Evolutionary conservation across 2,888 invertebrate genomes (phyloP).

Genomic region (Chrysina gloriosa): DNA sequence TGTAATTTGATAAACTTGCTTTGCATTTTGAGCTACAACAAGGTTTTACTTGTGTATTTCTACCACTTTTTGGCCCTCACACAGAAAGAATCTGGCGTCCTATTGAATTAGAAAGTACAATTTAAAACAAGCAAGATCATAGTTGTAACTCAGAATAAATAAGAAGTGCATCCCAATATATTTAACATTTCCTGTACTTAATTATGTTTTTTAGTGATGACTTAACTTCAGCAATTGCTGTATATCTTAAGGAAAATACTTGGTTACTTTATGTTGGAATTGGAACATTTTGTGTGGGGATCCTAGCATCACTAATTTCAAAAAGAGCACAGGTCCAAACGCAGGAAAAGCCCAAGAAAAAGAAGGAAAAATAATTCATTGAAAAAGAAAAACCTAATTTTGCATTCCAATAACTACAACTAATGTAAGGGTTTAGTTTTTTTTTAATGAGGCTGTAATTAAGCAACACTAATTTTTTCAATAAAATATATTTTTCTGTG

Average conservation of each 20-base stretch:
- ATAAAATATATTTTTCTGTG: slow-evolving; percentile 38
- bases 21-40: too few relatives aligned
- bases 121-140: too few relatives aligned
- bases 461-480: slow-evolving; percentile 28
- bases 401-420: slow-evolving; percentile 10
- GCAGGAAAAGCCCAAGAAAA: slow-evolving; percentile 40
- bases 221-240: slow-evolving; percentile 68
- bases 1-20: slow-evolving; percentile 46
- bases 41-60: neutral
- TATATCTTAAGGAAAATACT: slow-evolving; percentile 69
- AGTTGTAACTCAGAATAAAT: too few relatives aligned
- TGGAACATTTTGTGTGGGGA: slow-evolving; percentile 64
- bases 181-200: neutral
- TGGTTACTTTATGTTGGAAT: slow-evolving; percentile 69
- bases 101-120: too few relatives aligned
- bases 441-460: slow-evolving; percentile 28
- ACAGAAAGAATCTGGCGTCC: too few relatives aligned
- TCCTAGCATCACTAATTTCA: slow-evolving; percentile 62
- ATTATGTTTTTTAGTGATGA: slow-evolving; percentile 69
- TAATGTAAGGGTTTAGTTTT: neutral
- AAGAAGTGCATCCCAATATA: too few relatives aligned
- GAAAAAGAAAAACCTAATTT: neutral
- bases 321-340: slow-evolving; percentile 44
- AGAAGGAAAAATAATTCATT: slow-evolving; percentile 45
- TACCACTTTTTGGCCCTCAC: too few relatives aligned